Evolutionary conservation across 2,797 vertebrate genomes (phyloP).

Genomic region (Rhinophrynus dorsalis): DNA sequence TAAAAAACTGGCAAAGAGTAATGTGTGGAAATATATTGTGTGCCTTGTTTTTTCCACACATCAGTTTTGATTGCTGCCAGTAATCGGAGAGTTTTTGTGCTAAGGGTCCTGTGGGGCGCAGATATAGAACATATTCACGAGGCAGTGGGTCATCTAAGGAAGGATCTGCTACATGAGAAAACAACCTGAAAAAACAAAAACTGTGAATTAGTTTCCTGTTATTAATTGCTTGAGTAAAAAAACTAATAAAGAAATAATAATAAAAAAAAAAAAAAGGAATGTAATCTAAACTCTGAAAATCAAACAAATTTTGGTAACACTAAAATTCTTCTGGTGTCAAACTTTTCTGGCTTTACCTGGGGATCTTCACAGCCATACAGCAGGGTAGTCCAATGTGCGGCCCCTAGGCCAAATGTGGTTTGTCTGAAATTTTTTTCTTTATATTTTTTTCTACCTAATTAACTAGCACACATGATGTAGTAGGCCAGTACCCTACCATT

Average conservation of each 20-base stretch:
- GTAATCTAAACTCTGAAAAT: background rate
- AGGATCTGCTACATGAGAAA: slow-evolving; percentile 94
- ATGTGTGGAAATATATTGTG: slow-evolving; percentile 99
- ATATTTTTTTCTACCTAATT: too few relatives aligned
- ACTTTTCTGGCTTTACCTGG: too few relatives aligned
- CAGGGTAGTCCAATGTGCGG: too few relatives aligned
- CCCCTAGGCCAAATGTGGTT: too few relatives aligned
- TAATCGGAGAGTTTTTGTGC: slow-evolving; percentile 92
- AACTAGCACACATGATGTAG: too few relatives aligned
- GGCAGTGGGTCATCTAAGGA: slow-evolving; percentile 93
- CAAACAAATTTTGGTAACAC: too few relatives aligned
- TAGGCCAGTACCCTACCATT: too few relatives aligned
- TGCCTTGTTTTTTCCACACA: slow-evolving; percentile 96
- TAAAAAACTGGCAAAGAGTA: slow-evolving; percentile 98
- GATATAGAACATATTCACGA: slow-evolving; percentile 93
- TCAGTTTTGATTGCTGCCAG: slow-evolving; percentile 93
- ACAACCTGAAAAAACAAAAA: slow-evolving; percentile 75
- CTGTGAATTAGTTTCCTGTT: background rate
- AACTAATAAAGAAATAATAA: too few relatives aligned
- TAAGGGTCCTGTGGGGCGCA: slow-evolving; percentile 90
- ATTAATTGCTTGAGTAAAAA: too few relatives aligned
- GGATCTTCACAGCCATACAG: too few relatives aligned
- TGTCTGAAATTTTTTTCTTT: too few relatives aligned
- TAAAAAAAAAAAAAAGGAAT: background rate
- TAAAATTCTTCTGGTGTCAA: too few relatives aligned